These are phyloP conservation scores for Pampus argenteus DNA, from an alignment of 2,797 vertebrate genomes.

Conservation along the genomic window DNA sequence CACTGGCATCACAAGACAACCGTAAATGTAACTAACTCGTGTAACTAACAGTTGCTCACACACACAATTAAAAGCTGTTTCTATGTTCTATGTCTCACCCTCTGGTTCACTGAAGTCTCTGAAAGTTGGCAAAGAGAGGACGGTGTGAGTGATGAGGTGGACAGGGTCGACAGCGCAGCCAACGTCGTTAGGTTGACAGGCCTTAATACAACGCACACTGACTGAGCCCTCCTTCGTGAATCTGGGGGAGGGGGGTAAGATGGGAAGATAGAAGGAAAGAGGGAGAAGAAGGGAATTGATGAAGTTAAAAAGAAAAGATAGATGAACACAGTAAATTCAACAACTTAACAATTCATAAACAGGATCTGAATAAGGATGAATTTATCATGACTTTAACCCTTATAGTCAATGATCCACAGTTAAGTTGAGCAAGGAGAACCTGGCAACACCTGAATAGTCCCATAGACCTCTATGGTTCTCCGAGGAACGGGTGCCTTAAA, in stretches of 20 bases:
- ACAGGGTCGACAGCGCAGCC: slow-evolving; percentile 83
- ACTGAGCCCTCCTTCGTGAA: slow-evolving; percentile 78
- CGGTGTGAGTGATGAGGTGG: slow-evolving; percentile 88
- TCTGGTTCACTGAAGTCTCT: slow-evolving; percentile 84
- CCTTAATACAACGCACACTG: slow-evolving; percentile 87
- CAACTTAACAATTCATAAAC: background rate
- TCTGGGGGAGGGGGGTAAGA: slow-evolving; percentile 49
- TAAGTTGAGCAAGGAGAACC: slow-evolving; percentile 37
- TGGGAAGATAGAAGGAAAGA: background rate
- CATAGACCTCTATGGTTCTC: slow-evolving; percentile 65
- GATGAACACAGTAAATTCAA: background rate
- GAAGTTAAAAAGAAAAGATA: background rate
- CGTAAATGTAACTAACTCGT: background rate
- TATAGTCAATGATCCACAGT: slow-evolving; percentile 5
- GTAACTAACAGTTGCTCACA: background rate
- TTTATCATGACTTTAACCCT: slow-evolving; percentile 1
- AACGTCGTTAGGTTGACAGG: slow-evolving; percentile 82
- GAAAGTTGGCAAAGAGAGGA: slow-evolving; percentile 89
- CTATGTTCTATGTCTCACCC: slow-evolving; percentile 77
- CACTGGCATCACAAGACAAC: background rate
- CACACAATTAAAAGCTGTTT: background rate
- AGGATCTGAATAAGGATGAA: background rate
- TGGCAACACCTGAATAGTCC: slow-evolving; percentile 70
- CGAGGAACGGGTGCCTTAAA: slow-evolving; percentile 24
- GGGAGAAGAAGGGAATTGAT: background rate